Evolutionary conservation across 2,888 invertebrate genomes (phyloP).

Genomic region (Apamea anceps): DNA sequence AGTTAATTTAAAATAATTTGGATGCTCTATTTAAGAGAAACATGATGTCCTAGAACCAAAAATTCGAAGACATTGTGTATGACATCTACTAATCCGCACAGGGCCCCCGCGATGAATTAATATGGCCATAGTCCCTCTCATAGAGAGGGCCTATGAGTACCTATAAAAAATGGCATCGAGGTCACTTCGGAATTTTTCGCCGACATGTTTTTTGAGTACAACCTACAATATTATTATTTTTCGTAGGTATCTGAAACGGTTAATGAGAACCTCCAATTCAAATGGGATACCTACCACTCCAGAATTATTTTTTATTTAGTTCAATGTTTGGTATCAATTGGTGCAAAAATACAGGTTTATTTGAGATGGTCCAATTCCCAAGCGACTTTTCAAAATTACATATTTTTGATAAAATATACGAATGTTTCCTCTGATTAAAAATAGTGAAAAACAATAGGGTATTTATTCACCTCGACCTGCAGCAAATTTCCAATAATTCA

Average conservation of each 20-base stretch:
- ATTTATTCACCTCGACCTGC: not conserved
- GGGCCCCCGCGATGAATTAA: not conserved
- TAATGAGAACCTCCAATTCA: not conserved
- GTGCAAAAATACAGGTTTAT: not conserved
- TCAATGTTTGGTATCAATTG: not conserved
- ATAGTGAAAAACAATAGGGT: not conserved
- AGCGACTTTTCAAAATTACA: not conserved
- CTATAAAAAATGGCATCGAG: not conserved
- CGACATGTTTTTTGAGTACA: not conserved
- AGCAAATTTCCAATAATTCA: not conserved
- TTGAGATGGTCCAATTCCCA: not conserved
- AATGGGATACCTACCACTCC: not conserved
- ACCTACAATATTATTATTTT: not conserved
- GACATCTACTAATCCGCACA: not conserved
- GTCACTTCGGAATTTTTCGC: not conserved
- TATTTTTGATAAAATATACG: accelerated
- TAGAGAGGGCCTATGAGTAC: not conserved
- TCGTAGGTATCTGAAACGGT: not conserved
- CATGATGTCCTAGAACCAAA: not conserved
- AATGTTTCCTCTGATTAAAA: not conserved
- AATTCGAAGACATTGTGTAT: not conserved
- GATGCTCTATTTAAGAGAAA: not conserved
- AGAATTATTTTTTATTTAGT: not conserved
- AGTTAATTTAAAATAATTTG: not conserved
- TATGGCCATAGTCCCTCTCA: no score